A percentile compares a stretch with the other conserved stretches of the same genome.
Conservation (phyloP, 2,797 vertebrate genomes). For the Leptodactylus fallax region DNA sequence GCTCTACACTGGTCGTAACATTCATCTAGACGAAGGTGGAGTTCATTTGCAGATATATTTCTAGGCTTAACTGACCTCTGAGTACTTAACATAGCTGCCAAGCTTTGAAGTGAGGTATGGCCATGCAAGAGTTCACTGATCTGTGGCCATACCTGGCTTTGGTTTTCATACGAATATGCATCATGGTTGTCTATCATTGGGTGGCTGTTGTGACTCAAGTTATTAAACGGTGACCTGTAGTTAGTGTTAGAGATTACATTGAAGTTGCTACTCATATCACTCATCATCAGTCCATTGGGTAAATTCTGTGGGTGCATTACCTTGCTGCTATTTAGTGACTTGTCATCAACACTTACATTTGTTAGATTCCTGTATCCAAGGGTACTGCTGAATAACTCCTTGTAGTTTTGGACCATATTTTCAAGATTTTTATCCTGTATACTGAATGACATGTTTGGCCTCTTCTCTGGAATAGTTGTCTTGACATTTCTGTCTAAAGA, state of each 20-base stretch:
- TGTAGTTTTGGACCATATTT: slow-evolving; percentile 64
- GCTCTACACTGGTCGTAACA: slow-evolving; percentile 87
- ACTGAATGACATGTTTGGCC: slow-evolving; percentile 70
- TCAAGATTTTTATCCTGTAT: slow-evolving; percentile 72
- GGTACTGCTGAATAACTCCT: slow-evolving; percentile 74
- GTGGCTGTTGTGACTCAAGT: slow-evolving; percentile 70
- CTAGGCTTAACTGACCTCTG: slow-evolving; percentile 76
- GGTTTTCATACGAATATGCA: slow-evolving; percentile 73
- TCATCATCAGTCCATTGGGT: slow-evolving; percentile 74
- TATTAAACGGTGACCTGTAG: slow-evolving; percentile 71
- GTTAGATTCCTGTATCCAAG: slow-evolving; percentile 73
- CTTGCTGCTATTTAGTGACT: slow-evolving; percentile 57
- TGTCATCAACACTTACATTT: slow-evolving; percentile 72
- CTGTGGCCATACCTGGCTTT: slow-evolving; percentile 76
- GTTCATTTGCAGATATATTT: slow-evolving; percentile 77
- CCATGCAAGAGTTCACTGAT: slow-evolving; percentile 73
- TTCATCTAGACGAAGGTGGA: slow-evolving; percentile 84
- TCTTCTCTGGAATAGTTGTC: slow-evolving; percentile 71
- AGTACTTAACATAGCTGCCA: slow-evolving; percentile 73
- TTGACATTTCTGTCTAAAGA: slow-evolving; percentile 74
- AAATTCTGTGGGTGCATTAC: slow-evolving; percentile 71
- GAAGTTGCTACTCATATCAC: slow-evolving; percentile 74
- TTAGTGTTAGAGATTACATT: slow-evolving; percentile 70
- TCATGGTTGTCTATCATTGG: slow-evolving; percentile 74
- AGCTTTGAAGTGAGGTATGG: slow-evolving; percentile 74